Evolutionary conservation across 2,888 invertebrate species (phyloP).

Genomic region (Dione juno): DNA sequence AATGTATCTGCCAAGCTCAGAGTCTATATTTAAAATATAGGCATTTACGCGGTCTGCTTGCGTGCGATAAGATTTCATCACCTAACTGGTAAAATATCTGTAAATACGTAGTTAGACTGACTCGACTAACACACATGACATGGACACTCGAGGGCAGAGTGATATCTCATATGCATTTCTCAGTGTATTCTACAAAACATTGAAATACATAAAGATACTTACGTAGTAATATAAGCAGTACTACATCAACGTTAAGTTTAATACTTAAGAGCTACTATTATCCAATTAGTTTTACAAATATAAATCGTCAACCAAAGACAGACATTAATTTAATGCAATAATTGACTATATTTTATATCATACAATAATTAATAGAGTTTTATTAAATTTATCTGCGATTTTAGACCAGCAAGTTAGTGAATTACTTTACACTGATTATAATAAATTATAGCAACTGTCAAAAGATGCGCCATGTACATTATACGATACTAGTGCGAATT

Average conservation of each 20-base stretch:
- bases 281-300: conserved; percentile 18
- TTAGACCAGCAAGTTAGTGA: neutral
- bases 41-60: no score
- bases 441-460: conserved; percentile 10
- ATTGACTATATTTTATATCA: neutral
- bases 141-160: neutral
- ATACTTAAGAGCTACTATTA: neutral
- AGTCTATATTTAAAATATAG: no score
- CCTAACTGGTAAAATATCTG: neutral
- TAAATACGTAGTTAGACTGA: neutral
- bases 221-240: neutral
- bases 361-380: neutral
- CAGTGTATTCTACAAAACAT: neutral
- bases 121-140: no score
- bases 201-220: neutral
- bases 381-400: neutral
- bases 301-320: neutral
- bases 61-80: no score
- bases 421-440: neutral
- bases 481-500: neutral
- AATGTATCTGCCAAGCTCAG: no score
- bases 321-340: neutral
- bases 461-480: neutral
- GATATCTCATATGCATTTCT: neutral
- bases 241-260: neutral